phyloP scores from a whole-genome alignment of 2,797 vertebrate species.

The Ispidina picta region DNA sequence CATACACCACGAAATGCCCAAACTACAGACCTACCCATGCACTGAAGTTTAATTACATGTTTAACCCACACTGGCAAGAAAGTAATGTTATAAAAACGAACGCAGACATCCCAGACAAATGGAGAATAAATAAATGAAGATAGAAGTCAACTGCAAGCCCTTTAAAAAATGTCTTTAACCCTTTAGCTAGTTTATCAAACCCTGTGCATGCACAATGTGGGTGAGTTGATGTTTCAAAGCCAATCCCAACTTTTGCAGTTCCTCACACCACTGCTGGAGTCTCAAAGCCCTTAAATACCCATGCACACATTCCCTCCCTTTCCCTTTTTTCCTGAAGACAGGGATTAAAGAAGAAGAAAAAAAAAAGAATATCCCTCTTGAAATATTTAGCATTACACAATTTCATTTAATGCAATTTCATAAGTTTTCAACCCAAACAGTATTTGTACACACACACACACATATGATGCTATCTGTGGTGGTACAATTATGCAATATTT shows the following conservation, averaged over 20 bases:
- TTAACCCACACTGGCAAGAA: neutral
- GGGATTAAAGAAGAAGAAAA: neutral
- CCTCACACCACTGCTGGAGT: neutral
- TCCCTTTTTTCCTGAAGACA: neutral
- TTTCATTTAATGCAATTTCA: neutral
- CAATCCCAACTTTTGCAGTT: constrained; percentile 14
- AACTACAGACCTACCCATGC: neutral
- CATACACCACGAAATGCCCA: neutral
- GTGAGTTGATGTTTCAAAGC: neutral
- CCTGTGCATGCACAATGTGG: neutral
- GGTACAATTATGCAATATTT: constrained; percentile 26
- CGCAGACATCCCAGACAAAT: neutral
- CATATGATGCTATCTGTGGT: neutral
- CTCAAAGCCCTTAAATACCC: constrained; percentile 1
- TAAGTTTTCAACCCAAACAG: constrained; percentile 32
- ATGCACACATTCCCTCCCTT: neutral
- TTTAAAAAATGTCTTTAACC: neutral
- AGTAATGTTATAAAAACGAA: neutral
- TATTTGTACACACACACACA: neutral
- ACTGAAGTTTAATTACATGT: neutral
- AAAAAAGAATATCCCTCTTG: neutral
- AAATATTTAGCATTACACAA: neutral
- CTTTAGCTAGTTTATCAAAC: neutral
- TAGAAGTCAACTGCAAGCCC: neutral
- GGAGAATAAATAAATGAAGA: neutral